Evolutionary conservation across 2,888 invertebrate genomes (phyloP).

Genomic region (Chrysolina haemoptera): DNA sequence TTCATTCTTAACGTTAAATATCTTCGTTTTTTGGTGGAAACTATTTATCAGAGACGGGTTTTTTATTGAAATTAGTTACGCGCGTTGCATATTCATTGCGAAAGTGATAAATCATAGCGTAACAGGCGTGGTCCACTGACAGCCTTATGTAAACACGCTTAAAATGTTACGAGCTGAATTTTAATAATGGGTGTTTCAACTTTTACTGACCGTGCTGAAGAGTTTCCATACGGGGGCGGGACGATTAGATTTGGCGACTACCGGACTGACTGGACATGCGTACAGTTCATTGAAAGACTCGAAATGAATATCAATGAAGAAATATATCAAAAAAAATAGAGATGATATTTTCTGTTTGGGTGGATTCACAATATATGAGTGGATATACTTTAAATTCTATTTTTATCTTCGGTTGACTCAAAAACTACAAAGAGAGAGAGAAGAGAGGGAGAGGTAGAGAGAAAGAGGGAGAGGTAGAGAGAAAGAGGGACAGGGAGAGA

Average conservation of each 20-base stretch:
- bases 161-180: conserved; percentile 54
- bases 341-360: no score
- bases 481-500: no score
- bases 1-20: conserved; percentile 52
- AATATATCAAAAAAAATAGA: neutral
- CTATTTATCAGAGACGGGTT: conserved; percentile 65
- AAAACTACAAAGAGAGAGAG: no score
- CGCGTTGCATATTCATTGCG: conserved; percentile 68
- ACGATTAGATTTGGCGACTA: conserved; percentile 10
- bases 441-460: no score
- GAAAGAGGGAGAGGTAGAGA: no score
- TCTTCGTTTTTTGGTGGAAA: conserved; percentile 56
- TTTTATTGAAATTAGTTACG: conserved; percentile 68
- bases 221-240: conserved; percentile 24
- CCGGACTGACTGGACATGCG: neutral
- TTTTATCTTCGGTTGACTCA: no score
- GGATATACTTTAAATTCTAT: no score
- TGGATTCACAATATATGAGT: no score
- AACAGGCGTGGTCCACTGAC: conserved; percentile 57
- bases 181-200: conserved; percentile 64
- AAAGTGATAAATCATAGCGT: conserved; percentile 65
- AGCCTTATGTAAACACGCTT: conserved; percentile 60
- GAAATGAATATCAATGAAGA: neutral
- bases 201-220: conserved; percentile 34
- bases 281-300: neutral